Base-by-base conservation (phyloP, 2,797 vertebrate genomes). In the Poecilia gillii region DNA sequence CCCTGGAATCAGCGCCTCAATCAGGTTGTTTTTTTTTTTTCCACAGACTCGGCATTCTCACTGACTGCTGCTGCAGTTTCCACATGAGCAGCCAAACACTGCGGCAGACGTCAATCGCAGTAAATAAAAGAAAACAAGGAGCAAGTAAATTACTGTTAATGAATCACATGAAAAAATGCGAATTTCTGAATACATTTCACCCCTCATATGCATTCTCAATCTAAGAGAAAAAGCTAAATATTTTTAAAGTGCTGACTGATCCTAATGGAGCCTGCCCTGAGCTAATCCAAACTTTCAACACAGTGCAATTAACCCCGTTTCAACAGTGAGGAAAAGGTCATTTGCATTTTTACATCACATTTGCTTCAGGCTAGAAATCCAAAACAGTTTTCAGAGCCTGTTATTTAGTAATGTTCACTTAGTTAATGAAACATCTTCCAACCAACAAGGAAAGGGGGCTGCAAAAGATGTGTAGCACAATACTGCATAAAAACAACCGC, bases 231-330 rank as follows among this genome's bases (percentile, higher is more conserved):
- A 76, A 55, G 87, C 57, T 80, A 84, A 82, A 75, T 36, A 23
- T 31, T 75, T 80, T 59, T 70, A 13, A 11, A 81, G 75, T 4
- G 45, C 59, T 45, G 74, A 70, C 78, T 49, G 78, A 45, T 78
- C 76, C 76, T 83, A 78, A 83, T 78, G 57, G 71, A 83, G 82
- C 43, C 20, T 9, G 82, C 49, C 16, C 39, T 66, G 0, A 84
- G 73, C 73, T 79, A 46, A 89, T 83, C 81, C 55, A 66, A 86
- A 77, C 70, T 79, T 78, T 83, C 28, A 86, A 75, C 78, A 74
- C 74, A 64, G 72, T 45, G 53, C 74, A 88, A 88, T 89, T 87
- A 92, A 91, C 78, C 73, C 39, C 2, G 2, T 82, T 90, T 87
- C 51, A 39, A 57, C 33, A 80, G 70, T 41, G 43, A 74, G 53